phyloP scores from a whole-genome alignment of 2,797 vertebrate genomes.

The Rhinophrynus dorsalis region DNA sequence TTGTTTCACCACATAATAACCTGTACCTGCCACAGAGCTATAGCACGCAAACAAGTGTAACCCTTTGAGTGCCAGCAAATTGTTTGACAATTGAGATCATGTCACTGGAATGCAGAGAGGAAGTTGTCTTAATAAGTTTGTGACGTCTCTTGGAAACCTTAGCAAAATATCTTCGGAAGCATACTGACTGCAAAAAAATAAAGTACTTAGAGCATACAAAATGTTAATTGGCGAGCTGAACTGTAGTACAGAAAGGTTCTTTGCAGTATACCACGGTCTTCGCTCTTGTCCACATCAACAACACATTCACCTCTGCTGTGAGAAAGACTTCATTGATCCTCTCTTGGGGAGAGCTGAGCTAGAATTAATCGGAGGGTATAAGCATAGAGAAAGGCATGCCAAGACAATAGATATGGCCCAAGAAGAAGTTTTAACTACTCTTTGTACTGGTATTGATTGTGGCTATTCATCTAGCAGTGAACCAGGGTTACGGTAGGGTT shows the following conservation, averaged over 20 bases:
- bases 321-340: constrained; percentile 95
- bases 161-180: constrained; percentile 93
- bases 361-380: constrained; percentile 93
- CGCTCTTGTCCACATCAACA: constrained; percentile 93
- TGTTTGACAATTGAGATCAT: too few species aligned
- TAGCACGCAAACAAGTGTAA: too few species aligned
- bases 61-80: too few species aligned
- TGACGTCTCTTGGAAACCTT: constrained; percentile 91
- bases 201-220: constrained; percentile 93
- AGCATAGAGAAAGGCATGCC: constrained; percentile 96
- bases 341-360: constrained; percentile 92
- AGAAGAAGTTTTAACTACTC: constrained; percentile 94
- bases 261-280: constrained; percentile 91
- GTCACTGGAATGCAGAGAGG: constrained; percentile 97
- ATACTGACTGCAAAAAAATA: constrained; percentile 97
- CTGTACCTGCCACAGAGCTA: too few species aligned
- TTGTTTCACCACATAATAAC: too few species aligned
- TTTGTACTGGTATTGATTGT: too few species aligned
- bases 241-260: constrained; percentile 93
- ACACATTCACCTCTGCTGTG: constrained; percentile 94
- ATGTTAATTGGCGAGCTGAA: constrained; percentile 95
- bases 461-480: constrained; percentile 96
- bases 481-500: too few species aligned
- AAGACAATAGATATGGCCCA: constrained; percentile 98
- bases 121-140: constrained; percentile 94